These are phyloP conservation scores for Alces alces DNA, from an alignment of 2,113 vertebrate genomes.

Conservation along the genomic window DNA sequence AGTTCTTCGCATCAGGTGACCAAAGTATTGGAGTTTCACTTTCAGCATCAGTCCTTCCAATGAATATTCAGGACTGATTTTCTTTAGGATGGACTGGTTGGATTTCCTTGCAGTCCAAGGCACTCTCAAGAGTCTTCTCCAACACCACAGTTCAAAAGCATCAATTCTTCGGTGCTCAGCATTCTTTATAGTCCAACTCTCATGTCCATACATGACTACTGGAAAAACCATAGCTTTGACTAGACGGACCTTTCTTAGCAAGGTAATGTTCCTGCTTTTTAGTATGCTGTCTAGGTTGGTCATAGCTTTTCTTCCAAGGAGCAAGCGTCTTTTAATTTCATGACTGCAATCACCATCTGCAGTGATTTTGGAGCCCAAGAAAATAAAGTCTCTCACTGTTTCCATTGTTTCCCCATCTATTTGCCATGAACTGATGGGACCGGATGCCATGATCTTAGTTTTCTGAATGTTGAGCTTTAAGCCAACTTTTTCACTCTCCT, in stretches of 20 bases:
- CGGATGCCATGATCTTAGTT: background rate
- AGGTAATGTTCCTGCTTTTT: background rate
- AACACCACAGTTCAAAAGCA: background rate
- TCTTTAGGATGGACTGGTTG: background rate
- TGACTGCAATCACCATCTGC: background rate
- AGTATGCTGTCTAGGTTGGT: background rate
- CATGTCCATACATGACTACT: background rate
- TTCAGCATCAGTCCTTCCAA: background rate
- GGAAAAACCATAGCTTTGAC: background rate
- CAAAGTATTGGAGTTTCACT: background rate
- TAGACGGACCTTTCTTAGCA: background rate
- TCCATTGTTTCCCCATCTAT: background rate
- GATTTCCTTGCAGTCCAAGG: background rate
- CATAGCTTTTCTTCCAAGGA: background rate
- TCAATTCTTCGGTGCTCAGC: background rate
- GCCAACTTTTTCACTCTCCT: background rate
- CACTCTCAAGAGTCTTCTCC: background rate
- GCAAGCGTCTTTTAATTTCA: background rate
- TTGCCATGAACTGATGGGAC: background rate
- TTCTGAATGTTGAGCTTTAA: background rate
- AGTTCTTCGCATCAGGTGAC: background rate
- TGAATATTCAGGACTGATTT: background rate
- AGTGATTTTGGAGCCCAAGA: background rate
- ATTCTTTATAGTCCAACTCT: background rate
- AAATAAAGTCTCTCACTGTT: background rate